Evolutionary conservation across 2,888 invertebrate genomes (phyloP).

Genomic region (Anaspis maculata): DNA sequence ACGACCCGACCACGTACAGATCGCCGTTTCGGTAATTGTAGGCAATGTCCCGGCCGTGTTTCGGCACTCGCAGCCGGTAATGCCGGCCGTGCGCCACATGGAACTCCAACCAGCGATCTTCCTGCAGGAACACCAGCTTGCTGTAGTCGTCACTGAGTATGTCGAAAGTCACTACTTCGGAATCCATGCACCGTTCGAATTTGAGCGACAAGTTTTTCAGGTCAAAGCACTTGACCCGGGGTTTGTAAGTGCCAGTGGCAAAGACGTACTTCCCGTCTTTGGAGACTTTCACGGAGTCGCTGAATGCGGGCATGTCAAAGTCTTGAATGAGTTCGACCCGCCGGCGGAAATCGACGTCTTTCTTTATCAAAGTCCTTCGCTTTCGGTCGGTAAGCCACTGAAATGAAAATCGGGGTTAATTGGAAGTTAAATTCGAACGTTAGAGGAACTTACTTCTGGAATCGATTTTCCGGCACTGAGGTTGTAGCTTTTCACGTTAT

Average conservation of each 20-base stretch:
- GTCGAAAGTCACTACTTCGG: conserved; percentile 91
- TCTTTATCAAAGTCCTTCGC: conserved; percentile 70
- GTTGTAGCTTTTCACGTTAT: conserved; percentile 97
- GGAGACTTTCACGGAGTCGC: conserved; percentile 74
- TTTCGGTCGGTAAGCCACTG: conserved; percentile 85
- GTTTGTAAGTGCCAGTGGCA: conserved; percentile 93
- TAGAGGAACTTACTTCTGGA: conserved; percentile 87
- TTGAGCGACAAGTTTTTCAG: conserved; percentile 92
- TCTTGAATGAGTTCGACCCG: conserved; percentile 97
- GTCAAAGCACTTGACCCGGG: conserved; percentile 92
- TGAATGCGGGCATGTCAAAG: conserved; percentile 97
- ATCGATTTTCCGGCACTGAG: conserved; percentile 93
- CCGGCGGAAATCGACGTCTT: conserved; percentile 81
- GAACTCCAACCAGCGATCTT: conserved; percentile 88
- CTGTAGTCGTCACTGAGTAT: conserved; percentile 92
- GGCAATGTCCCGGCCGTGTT: conserved; percentile 89
- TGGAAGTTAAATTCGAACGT: too few species aligned
- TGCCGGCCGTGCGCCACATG: conserved; percentile 92
- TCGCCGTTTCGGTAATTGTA: conserved; percentile 88
- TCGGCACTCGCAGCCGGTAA: conserved; percentile 83
- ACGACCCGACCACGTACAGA: conserved; percentile 82
- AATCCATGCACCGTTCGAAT: conserved; percentile 96
- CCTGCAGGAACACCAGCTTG: conserved; percentile 87
- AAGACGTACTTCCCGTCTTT: conserved; percentile 88
- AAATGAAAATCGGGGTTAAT: conserved; percentile 26